phyloP scores from a whole-genome alignment of 2,113 vertebrate species.

The Otis tarda region DNA sequence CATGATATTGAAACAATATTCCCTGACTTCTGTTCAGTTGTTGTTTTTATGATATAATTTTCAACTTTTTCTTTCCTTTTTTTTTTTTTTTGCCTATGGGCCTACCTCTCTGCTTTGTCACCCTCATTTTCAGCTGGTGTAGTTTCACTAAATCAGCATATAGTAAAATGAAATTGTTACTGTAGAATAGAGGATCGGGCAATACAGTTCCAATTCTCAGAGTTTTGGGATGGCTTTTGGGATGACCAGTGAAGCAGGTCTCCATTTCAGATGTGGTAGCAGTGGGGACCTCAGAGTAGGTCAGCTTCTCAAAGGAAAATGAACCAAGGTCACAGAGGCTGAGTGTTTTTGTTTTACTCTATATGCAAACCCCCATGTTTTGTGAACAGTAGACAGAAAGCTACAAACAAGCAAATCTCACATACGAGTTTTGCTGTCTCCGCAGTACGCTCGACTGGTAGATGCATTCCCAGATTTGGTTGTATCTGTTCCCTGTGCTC shows the following conservation, averaged over 20 bases:
- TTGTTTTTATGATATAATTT: not conserved
- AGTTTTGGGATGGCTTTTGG: not conserved
- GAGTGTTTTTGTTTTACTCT: not conserved
- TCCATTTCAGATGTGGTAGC: not conserved
- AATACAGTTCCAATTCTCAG: not conserved
- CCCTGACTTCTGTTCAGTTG: not conserved
- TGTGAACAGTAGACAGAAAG: not conserved
- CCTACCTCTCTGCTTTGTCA: not conserved
- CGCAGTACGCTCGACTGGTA: not conserved
- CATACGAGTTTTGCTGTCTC: not conserved
- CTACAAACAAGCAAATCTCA: not conserved
- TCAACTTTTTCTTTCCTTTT: not conserved
- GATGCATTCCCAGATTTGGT: not conserved
- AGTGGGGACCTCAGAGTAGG: not conserved
- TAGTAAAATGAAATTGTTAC: not conserved
- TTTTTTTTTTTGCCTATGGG: not conserved
- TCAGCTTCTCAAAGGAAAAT: not conserved
- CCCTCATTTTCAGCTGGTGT: not conserved
- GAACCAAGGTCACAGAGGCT: not conserved
- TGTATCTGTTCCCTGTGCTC: not conserved
- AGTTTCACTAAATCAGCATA: not conserved
- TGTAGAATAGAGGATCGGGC: not conserved
- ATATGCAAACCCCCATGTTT: not conserved
- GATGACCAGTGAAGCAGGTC: not conserved
- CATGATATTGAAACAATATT: not conserved